phyloP scores from a whole-genome alignment of 2,797 vertebrate genomes.

The Acanthurus tractus region DNA sequence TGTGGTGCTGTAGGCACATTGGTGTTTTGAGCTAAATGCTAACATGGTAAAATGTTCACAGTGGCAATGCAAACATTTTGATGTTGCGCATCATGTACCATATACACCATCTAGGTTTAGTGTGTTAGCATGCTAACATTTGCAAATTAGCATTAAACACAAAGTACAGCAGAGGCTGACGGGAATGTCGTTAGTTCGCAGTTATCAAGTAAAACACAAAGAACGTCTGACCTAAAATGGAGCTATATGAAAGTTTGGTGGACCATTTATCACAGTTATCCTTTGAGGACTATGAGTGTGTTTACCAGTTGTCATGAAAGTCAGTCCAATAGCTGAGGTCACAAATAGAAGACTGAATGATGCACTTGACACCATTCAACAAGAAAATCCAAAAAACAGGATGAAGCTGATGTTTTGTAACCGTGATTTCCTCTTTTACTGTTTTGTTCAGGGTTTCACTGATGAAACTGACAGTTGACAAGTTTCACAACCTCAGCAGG shows the following conservation, averaged over 20 bases:
- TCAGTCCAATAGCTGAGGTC: background rate
- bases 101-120: constrained; percentile 30
- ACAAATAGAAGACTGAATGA: background rate
- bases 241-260: background rate
- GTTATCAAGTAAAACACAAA: constrained; percentile 9
- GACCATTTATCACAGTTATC: background rate
- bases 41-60: background rate
- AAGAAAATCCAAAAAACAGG: constrained; percentile 3
- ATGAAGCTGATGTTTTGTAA: constrained; percentile 24
- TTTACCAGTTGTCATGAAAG: background rate
- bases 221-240: background rate
- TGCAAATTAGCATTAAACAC: constrained; percentile 10
- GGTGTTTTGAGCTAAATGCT: background rate
- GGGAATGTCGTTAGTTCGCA: constrained; percentile 34
- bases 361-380: background rate
- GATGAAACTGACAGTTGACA: constrained; percentile 26
- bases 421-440: constrained; percentile 29
- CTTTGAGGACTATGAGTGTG: background rate
- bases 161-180: constrained; percentile 18
- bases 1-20: background rate
- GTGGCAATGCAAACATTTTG: background rate
- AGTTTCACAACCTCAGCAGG: constrained; percentile 54
- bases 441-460: background rate
- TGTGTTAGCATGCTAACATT: constrained; percentile 39
- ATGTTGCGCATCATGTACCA: constrained; percentile 6